Evolutionary conservation across 2,888 invertebrate species (phyloP).

Genomic region (Drosophila mayaguana): DNA sequence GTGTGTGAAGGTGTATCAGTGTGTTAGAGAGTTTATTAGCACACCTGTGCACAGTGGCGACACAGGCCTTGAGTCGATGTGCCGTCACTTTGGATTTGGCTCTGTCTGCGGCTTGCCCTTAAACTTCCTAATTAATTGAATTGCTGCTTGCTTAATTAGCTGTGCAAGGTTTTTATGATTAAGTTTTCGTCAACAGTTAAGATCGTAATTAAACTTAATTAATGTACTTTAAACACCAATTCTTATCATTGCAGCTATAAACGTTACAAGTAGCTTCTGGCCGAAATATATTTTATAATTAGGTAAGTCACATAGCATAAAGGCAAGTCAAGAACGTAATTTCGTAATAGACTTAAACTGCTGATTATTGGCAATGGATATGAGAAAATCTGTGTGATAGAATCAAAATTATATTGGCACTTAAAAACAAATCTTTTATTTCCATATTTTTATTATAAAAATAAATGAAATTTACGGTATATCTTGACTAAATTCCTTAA

Average conservation of each 20-base stretch:
- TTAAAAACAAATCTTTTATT: no score
- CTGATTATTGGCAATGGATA: not conserved
- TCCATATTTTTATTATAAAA: no score
- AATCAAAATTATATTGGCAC: no score
- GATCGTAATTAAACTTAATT: conserved; percentile 53
- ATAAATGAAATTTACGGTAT: no score
- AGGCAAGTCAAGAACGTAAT: not conserved
- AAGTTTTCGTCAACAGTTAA: conserved; percentile 50
- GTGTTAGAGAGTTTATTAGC: conserved; percentile 55
- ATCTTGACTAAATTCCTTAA: no score
- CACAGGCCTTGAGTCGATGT: conserved; percentile 31
- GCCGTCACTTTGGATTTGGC: conserved; percentile 24
- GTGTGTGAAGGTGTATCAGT: conserved; percentile 20
- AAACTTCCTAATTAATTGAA: conserved; percentile 68
- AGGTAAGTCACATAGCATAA: conserved; percentile 30
- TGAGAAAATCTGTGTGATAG: no score
- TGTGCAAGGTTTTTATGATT: conserved; percentile 57
- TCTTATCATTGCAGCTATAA: conserved; percentile 52
- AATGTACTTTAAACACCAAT: conserved; percentile 34
- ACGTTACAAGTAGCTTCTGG: conserved; percentile 17
- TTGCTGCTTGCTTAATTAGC: conserved; percentile 74
- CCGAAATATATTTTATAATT: conserved; percentile 5
- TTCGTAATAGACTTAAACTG: not conserved
- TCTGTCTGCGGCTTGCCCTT: conserved; percentile 34
- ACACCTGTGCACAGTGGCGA: conserved; percentile 65